Evolutionary conservation across 1,140 invertebrate genomes (phyloP).

Genomic region (Atopsyche davidsoni): DNA sequence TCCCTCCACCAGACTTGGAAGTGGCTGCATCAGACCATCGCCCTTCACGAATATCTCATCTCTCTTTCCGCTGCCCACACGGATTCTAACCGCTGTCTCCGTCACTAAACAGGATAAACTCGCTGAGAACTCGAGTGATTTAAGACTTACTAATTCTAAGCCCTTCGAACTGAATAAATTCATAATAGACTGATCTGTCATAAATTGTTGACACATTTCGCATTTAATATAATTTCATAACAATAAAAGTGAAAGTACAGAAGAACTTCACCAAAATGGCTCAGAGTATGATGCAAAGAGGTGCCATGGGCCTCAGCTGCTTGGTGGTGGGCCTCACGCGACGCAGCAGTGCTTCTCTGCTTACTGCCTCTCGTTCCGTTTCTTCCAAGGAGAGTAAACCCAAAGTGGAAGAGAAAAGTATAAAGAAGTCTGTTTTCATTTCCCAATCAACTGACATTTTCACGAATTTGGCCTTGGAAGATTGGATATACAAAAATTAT

Average conservation of each 20-base stretch:
- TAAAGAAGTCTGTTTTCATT: conserved; percentile 82
- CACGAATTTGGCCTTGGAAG: conserved; percentile 87
- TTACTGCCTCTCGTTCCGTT: background rate
- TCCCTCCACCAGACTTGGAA: conserved; percentile 83
- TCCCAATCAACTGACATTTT: conserved; percentile 86
- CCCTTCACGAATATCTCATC: conserved; percentile 79
- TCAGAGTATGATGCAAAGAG: conserved; percentile 42
- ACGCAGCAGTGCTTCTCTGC: conserved; percentile 33
- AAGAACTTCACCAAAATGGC: conserved; percentile 35
- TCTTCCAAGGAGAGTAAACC: conserved; percentile 5
- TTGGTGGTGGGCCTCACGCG: conserved; percentile 38
- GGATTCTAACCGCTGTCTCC: conserved; percentile 41
- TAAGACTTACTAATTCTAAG: conserved; percentile 21
- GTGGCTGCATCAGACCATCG: conserved; percentile 85
- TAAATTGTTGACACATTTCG: conserved; percentile 28
- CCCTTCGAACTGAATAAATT: conserved; percentile 3
- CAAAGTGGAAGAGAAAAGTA: conserved; percentile 40
- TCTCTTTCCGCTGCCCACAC: conserved; percentile 67
- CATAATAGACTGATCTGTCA: conserved; percentile 23
- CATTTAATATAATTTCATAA: conserved; percentile 16
- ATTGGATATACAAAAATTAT: conserved; percentile 86
- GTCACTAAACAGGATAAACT: conserved; percentile 31
- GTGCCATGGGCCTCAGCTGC: conserved; percentile 36
- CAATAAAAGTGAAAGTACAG: conserved; percentile 1
- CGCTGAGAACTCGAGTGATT: conserved; percentile 15